Conservation (phyloP, 1,140 invertebrate genomes). For the Stegodyphus dumicola region DNA sequence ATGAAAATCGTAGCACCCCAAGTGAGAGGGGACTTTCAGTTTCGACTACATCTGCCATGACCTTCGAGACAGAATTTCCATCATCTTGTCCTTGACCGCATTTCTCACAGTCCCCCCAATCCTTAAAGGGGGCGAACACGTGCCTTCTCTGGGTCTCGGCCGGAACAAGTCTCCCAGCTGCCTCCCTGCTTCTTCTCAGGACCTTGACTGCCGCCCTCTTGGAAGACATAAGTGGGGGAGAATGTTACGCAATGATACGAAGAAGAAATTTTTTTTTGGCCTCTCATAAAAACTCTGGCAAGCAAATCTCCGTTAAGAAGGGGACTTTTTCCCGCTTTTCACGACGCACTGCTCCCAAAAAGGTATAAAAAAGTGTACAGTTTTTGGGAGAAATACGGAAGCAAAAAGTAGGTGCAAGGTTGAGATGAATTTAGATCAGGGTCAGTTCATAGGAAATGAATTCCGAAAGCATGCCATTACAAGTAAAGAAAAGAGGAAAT, state of each 20-base stretch:
- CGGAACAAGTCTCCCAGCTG: constrained; percentile 44
- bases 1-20: too few species aligned
- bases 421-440: constrained; percentile 50
- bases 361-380: not conserved
- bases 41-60: constrained; percentile 38
- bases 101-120: constrained; percentile 31
- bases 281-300: too few species aligned
- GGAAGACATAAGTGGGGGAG: not conserved
- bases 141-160: constrained; percentile 53
- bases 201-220: constrained; percentile 28
- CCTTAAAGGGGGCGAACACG: constrained; percentile 41
- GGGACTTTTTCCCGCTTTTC: not conserved
- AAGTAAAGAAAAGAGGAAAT: too few species aligned
- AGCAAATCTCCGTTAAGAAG: not conserved
- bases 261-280: not conserved
- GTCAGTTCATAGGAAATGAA: constrained; percentile 6
- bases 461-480: too few species aligned
- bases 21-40: constrained; percentile 20
- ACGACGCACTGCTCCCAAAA: too few species aligned
- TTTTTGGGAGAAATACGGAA: constrained; percentile 24
- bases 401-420: constrained; percentile 57
- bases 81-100: constrained; percentile 59
- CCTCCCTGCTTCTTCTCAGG: constrained; percentile 51
- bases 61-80: constrained; percentile 1
- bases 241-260: constrained; percentile 16